phyloP scores from a whole-genome alignment of 2,797 vertebrate genomes.

The Mareca strepera region DNA sequence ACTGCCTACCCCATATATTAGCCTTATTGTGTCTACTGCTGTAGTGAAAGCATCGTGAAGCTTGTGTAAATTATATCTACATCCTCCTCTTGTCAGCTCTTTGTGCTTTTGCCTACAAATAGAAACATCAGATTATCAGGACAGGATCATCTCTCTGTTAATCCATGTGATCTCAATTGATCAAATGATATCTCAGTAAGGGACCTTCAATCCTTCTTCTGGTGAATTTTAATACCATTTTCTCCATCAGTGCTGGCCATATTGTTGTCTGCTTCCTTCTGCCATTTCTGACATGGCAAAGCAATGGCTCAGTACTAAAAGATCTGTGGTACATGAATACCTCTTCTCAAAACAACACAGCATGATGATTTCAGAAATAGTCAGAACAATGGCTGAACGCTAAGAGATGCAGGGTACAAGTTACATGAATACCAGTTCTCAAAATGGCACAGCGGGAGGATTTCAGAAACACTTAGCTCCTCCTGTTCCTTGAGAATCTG shows the following conservation, averaged over 20 bases:
- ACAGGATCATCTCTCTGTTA: conserved; percentile 7
- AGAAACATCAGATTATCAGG: conserved; percentile 29
- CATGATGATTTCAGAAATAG: conserved; percentile 54
- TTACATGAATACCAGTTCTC: conserved; percentile 60
- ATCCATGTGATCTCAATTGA: conserved; percentile 10
- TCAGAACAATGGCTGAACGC: conserved; percentile 35
- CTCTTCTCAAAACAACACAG: conserved; percentile 67
- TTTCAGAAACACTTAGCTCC: conserved; percentile 53
- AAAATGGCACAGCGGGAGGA: conserved; percentile 57
- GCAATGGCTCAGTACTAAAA: conserved; percentile 34
- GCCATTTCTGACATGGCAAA: conserved; percentile 38
- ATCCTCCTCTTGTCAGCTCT: neutral
- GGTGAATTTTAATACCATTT: conserved; percentile 28
- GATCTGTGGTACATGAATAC: conserved; percentile 24
- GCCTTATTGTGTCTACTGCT: neutral
- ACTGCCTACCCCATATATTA: neutral
- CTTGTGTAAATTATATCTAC: neutral
- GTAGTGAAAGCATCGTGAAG: neutral
- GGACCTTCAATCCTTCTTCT: neutral
- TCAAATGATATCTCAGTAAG: conserved; percentile 42
- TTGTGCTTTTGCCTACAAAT: conserved; percentile 8
- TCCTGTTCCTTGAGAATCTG: conserved; percentile 40
- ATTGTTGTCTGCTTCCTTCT: conserved; percentile 24
- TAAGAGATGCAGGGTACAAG: conserved; percentile 31
- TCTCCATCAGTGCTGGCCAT: conserved; percentile 28